Evolutionary conservation across 2,888 invertebrate species (phyloP).

Genomic region (Polymixis lichenea): DNA sequence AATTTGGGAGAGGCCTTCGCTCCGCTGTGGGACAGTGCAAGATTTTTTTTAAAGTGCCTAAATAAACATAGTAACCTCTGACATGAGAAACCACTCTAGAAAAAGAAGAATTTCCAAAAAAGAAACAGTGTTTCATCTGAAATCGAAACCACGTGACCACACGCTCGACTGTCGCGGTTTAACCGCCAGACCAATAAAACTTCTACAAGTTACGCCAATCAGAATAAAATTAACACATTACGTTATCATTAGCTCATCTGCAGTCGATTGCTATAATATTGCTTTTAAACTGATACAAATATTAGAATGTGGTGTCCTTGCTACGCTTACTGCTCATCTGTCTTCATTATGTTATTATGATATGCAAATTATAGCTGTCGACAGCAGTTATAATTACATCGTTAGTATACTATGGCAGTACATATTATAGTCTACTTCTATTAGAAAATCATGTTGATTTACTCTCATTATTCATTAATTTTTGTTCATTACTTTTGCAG

Average conservation of each 20-base stretch:
- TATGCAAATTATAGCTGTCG: conserved; percentile 25
- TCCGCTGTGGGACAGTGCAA: too few relatives aligned
- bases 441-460: not conserved
- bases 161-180: not conserved
- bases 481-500: not conserved
- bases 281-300: conserved; percentile 41
- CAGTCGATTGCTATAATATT: conserved; percentile 26
- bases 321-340: not conserved
- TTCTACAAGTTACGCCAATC: conserved; percentile 5
- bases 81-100: not conserved
- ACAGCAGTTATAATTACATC: conserved; percentile 18
- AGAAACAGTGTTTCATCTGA: not conserved
- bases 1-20: too few relatives aligned
- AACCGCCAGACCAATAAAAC: not conserved
- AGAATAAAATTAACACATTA: conserved; percentile 34
- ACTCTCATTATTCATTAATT: not conserved
- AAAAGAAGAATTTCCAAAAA: not conserved
- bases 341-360: conserved; percentile 45
- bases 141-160: not conserved
- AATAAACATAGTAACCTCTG: not conserved
- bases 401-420: not conserved
- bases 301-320: conserved; percentile 55
- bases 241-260: conserved; percentile 30
- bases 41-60: too few relatives aligned
- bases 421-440: not conserved